Evolutionary conservation across 2,888 invertebrate species (phyloP).

Genomic region (Xylota sylvarum): DNA sequence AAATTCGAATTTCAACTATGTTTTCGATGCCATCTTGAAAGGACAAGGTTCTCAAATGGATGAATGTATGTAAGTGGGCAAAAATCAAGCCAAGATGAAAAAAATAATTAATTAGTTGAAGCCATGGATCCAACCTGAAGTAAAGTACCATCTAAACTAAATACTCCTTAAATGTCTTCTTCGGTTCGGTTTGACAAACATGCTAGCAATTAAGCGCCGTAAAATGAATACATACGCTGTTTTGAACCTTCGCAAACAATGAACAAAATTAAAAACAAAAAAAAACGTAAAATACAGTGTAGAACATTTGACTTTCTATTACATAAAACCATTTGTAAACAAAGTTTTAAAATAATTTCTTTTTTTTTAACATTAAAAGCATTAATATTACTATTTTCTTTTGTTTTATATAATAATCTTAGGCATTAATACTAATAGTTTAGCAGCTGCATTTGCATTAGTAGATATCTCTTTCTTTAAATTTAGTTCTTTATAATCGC

Average conservation of each 20-base stretch:
- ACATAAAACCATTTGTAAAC: conserved; percentile 49
- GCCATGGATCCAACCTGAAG: too few relatives aligned
- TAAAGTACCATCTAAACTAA: too few relatives aligned
- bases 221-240: too few relatives aligned
- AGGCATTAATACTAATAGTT: conserved; percentile 69
- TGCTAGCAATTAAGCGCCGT: too few relatives aligned
- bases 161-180: too few relatives aligned
- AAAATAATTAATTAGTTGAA: too few relatives aligned
- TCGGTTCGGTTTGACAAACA: too few relatives aligned
- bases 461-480: neutral
- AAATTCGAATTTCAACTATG: too few relatives aligned
- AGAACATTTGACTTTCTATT: conserved; percentile 48
- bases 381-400: conserved; percentile 47
- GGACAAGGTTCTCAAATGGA: too few relatives aligned
- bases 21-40: too few relatives aligned
- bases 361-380: conserved; percentile 53
- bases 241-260: neutral
- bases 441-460: conserved; percentile 42
- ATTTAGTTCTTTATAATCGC: conserved; percentile 38
- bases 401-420: conserved; percentile 66
- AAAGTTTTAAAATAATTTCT: conserved; percentile 28
- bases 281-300: conserved; percentile 20
- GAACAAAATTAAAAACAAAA: conserved; percentile 1
- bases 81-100: too few relatives aligned
- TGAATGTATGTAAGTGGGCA: too few relatives aligned